Evolutionary conservation across 2,797 vertebrate species (phyloP), one percentile per base, ranked within the genome.

Genomic region (Anguilla anguilla): DNA sequence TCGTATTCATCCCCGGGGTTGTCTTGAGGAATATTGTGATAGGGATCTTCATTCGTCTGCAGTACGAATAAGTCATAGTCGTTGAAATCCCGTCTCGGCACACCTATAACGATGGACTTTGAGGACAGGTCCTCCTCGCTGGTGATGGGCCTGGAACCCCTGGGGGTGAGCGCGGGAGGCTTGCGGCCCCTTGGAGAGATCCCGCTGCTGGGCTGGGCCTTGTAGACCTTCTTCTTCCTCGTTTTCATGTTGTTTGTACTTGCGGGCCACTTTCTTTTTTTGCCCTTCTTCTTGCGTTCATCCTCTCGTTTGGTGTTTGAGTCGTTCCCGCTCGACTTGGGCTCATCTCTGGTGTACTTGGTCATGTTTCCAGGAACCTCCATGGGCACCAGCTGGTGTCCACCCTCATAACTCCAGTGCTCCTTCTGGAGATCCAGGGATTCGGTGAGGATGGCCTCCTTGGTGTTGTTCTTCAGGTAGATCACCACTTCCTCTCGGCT

Each of bases 41-140:
- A 92, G 15, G 49, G 17, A 0, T 93, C 91, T 0, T 95, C 92
- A 19, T 88, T 86, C 0, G 89, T 92, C 2, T 92, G 94, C 3
- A 90, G 93, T 89, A 96, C 6, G 19, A 97, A 97, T 46, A 97
- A 49, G 69, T 96, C 94, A 28, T 97, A 97, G 87, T 98, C 97
- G 9, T 94, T 94, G 5, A 98, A 98, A 57, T 96, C 96, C 0
- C 95, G 96, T 31, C 95, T 94, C 2, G 98, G 97, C 57, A 99
- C 92, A 0, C 97, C 98, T 4, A 98, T 96, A 0, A 95, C 91
- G 83, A 99, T 91, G 0, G 93, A 77, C 6, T 39, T 89, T 64
- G 91, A 92, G 7, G 91, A 88, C 31, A 96, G 90, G 0, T 94
- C 89, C 31, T 95, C 93, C 61, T 95, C 94, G 25, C 92, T 89